These are phyloP conservation scores for Thelaira solivaga DNA, from an alignment of 2,888 invertebrate genomes.

Conservation along the genomic window DNA sequence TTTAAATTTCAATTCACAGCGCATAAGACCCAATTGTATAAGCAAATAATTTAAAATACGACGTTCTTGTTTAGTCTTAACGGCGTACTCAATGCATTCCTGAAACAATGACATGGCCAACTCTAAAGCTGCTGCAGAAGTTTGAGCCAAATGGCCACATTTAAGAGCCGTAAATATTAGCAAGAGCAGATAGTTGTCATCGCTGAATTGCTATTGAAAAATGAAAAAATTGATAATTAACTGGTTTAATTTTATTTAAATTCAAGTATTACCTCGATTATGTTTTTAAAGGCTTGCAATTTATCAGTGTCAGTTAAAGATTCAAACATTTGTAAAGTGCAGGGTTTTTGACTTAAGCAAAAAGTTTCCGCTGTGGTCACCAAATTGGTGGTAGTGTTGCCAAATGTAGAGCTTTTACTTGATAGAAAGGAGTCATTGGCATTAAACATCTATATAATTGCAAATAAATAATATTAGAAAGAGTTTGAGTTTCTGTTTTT, in stretches of 20 bases:
- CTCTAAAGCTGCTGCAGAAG: constrained; percentile 72
- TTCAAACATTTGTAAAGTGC: constrained; percentile 72
- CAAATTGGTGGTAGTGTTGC: constrained; percentile 51
- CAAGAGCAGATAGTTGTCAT: constrained; percentile 72
- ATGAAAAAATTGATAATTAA: not conserved
- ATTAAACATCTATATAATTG: constrained; percentile 67
- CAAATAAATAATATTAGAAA: not conserved
- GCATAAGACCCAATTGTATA: constrained; percentile 74
- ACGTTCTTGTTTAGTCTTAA: constrained; percentile 72
- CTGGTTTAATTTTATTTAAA: not conserved
- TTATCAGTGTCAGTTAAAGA: constrained; percentile 71
- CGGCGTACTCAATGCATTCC: constrained; percentile 74
- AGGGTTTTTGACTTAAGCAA: constrained; percentile 71
- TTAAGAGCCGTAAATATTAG: constrained; percentile 76
- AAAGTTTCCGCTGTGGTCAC: constrained; percentile 70
- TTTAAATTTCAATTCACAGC: constrained; percentile 73
- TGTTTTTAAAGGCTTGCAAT: constrained; percentile 70
- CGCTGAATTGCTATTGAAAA: constrained; percentile 70
- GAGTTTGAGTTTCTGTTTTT: not conserved
- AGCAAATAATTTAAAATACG: constrained; percentile 75
- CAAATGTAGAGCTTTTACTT: constrained; percentile 62
- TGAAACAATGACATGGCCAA: constrained; percentile 71
- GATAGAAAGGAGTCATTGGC: constrained; percentile 65
- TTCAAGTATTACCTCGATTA: constrained; percentile 69
- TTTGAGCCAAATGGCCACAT: constrained; percentile 72